Evolutionary conservation across 64 coral and sea anemone genomes (phyloP), one percentile per base, ranked within the genome.

Genomic region (Stylophora pistillata): DNA sequence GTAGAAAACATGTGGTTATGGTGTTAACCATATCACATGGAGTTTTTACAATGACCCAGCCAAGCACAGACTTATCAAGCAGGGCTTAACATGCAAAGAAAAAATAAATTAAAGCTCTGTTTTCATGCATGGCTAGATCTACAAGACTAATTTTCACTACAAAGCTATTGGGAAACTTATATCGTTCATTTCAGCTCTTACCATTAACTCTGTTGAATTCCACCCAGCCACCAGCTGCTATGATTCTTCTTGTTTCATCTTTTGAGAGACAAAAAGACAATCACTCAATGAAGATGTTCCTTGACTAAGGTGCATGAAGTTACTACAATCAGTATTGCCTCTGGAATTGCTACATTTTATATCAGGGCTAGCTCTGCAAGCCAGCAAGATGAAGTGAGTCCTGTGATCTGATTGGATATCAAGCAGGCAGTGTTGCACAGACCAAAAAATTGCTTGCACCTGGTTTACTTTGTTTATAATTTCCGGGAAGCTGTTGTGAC

Each of bases 181-280:
- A 7, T 47, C 3, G 37, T 47, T 47, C 37, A 83, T 28, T 64
- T 27, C 15, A 13, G 30, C 21, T 74, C 83, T 61, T 85, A 98
- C 97, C 97, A 95, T 99, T 99, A 31, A 99, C 97, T 95, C 97
- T 99, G 84, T 99, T 99, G 21, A 99, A 99, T 31, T 99, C 97
- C 56, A 99, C 93, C 97, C 97, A 99, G 72, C 97, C 97, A 74
- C 97, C 97, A 79, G 97, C 97, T 56, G 97, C 97, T 69, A 99
- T 92, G 30, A 99, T 99, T 95, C 97, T 93, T 85, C 90, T 95
- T 61, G 93, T 95, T 95, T 99, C 97, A 64, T 99, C 97, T 99
- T 75, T 30, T 92, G 87, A 52, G 5, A 86, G 27, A 23, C 33
- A 88, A 30, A 86, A 20, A 86, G 23, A 65, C 13, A 20, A 37